Percentiles rank a stretch among this genome's conserved stretches.
phyloP scores from a whole-genome alignment of 2,888 invertebrate genomes.

The Dasypogon diadema region DNA sequence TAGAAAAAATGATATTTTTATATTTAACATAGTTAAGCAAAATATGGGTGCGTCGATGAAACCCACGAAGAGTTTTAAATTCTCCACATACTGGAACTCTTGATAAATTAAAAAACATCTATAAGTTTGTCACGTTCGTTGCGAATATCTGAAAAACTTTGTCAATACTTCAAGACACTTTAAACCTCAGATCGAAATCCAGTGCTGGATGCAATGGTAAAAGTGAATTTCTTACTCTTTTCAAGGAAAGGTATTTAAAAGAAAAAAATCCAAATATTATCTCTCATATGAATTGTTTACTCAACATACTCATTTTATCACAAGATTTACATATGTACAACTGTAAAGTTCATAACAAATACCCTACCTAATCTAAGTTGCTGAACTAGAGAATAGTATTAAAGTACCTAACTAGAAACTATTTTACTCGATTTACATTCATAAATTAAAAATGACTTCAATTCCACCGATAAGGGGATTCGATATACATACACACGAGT shows the following conservation, averaged over 20 bases:
- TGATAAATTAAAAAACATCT: no score
- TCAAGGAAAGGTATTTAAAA: neutral
- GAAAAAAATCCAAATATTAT: constrained; percentile 8
- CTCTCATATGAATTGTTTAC: constrained; percentile 43
- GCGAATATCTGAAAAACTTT: no score
- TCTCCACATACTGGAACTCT: no score
- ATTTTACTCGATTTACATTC: constrained; percentile 34
- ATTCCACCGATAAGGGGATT: constrained; percentile 15
- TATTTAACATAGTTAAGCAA: no score
- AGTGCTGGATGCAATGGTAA: no score
- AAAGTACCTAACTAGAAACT: constrained; percentile 17
- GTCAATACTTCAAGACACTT: no score
- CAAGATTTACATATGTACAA: constrained; percentile 49
- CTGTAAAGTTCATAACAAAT: constrained; percentile 34
- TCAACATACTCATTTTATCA: constrained; percentile 48
- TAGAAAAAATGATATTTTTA: no score
- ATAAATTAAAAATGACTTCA: constrained; percentile 45
- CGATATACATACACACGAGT: constrained; percentile 10
- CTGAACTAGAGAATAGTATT: constrained; percentile 27
- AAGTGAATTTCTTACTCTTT: no score
- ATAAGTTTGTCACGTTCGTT: no score
- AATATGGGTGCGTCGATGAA: no score
- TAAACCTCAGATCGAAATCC: no score
- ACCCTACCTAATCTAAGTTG: constrained; percentile 21
- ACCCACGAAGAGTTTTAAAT: no score